Evolutionary conservation across 2,888 invertebrate genomes (phyloP), one percentile per base, ranked within the genome.

Genomic region (Drosophila multiciliata): DNA sequence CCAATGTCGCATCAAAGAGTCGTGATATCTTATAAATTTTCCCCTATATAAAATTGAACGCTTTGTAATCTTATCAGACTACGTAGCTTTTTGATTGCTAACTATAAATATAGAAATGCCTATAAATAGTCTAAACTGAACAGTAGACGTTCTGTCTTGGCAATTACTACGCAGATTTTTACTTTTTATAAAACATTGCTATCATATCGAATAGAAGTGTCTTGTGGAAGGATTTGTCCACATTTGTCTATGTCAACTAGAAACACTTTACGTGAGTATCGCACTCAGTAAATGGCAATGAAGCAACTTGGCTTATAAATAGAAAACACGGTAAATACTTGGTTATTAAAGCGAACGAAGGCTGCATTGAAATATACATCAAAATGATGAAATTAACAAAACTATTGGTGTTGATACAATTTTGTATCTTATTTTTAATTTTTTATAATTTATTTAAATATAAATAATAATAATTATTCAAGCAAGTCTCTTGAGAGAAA

Each of bases 61-160:
- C 63, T 77, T 69, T 67, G 73, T 75, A 78, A 85, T 85, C 89
- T 85, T 83, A 85, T 85, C 84, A 68, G 67, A 23, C n/a, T 33
- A 50, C 58, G 48, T 42, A 54, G 60, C 68, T 45, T 69, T 67
- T 76, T 75, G 82, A 86, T 85, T 88, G 76, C 68, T 62, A 61
- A 78, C 89, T 85, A 86, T 70, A 88, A 78, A 85, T 85, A 85
- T 75, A 86, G 73, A 88, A 73, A 69, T 23, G 40, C 32, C 78
- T 86, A 88, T 72, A 87, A 85, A 87, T 85, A 88, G 80, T 23
- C 45, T n/a, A 20, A 38, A 52, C 20, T 50, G n/a, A 61, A 54
- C 59, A 50, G 63, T 26, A 77, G 66, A 75, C 73, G 55, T 29
- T 33, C 58, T 77, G 75, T 64, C 75, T 78, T 73, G 36, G 48